Base-by-base conservation (phyloP, 2,888 invertebrate genomes). In the Diarsia rubi region DNA sequence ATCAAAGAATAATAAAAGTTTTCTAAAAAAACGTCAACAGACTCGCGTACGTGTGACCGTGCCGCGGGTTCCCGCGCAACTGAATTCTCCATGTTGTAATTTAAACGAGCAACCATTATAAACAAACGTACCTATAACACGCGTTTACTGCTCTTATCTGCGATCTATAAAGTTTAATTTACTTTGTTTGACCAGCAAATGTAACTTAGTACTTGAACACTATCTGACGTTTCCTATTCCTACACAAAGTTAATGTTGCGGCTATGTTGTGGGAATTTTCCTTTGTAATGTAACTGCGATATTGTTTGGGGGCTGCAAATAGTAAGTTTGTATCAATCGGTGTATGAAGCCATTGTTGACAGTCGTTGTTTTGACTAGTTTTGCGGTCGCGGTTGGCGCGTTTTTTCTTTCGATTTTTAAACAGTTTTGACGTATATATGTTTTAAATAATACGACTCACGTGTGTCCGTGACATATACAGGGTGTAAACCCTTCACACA, bases 21-120 rank as follows among this genome's bases (percentile, higher is more conserved):
- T 66, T 71, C 11, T 37, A n/a, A 52, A 37, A 27, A 24, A 64
- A 21, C 3, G n/a, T 19, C 19, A 1, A 2, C 5, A 11, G 0
- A 3, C 31, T 14, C 16, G 0, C 8, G 2, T 73, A 64, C 91
- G 85, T 81, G 91, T 84, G 71, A 42, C 37, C 89, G 69, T 86
- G 76, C 37, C 88, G 92, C 92, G 90, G 86, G 90, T 94, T 94
- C 93, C 92, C 95, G 95, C 95, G 93, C 90, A 81, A 94, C 95
- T 95, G 47, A 70, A 85, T 79, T 84, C 73, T 45, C 72, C 69
- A 73, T 78, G 72, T 47, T 79, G 75, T 81, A 81, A 83, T 76
- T 74, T 72, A 82, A 75, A 54, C 44, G 54, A 60, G 9, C 24
- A 24, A 75, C 77, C 64, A 74, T 69, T 69, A 76, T 73, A 62